A percentile compares a stretch with the other conserved stretches of the same genome.
Conservation (phyloP, 2,888 invertebrate species). For the Melanophora roralis region DNA sequence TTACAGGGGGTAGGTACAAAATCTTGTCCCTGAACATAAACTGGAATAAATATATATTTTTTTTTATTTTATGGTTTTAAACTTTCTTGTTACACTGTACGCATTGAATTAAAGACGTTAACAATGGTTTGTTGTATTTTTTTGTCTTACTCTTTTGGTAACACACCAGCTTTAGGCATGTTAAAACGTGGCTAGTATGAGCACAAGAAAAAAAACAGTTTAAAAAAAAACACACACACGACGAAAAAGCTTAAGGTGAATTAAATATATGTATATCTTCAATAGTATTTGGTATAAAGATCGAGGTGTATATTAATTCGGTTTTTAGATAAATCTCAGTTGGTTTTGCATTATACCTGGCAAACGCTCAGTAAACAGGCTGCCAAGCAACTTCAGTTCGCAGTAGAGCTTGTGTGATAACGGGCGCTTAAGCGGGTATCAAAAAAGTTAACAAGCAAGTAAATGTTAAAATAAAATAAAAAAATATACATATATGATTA, state of each 20-base stretch:
- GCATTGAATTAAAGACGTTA: background rate
- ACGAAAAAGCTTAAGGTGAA: slow-evolving; percentile 8
- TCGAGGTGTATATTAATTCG: slow-evolving; percentile 23
- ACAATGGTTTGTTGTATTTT: background rate
- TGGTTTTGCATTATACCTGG: slow-evolving; percentile 19
- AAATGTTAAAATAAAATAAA: background rate
- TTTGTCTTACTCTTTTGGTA: slow-evolving; percentile 32
- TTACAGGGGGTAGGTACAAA: too few relatives aligned
- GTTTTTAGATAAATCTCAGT: slow-evolving; percentile 53
- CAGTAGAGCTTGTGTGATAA: slow-evolving; percentile 46
- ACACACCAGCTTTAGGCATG: slow-evolving; percentile 4
- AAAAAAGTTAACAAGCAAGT: slow-evolving; percentile 11
- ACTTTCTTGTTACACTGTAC: background rate
- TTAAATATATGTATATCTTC: background rate
- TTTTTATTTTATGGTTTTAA: too few relatives aligned
- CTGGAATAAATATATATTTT: too few relatives aligned
- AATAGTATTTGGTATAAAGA: background rate
- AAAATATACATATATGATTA: background rate
- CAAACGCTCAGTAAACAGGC: slow-evolving; percentile 15
- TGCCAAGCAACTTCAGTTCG: slow-evolving; percentile 44
- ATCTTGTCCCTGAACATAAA: too few relatives aligned
- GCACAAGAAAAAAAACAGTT: slow-evolving; percentile 29
- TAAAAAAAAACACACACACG: slow-evolving; percentile 8
- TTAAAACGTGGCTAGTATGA: slow-evolving; percentile 55
- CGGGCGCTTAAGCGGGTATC: slow-evolving; percentile 51